phyloP scores from a whole-genome alignment of 30 jellyfish, hydroid and myxozoan species.

The Pseudorhiza aurosa region DNA sequence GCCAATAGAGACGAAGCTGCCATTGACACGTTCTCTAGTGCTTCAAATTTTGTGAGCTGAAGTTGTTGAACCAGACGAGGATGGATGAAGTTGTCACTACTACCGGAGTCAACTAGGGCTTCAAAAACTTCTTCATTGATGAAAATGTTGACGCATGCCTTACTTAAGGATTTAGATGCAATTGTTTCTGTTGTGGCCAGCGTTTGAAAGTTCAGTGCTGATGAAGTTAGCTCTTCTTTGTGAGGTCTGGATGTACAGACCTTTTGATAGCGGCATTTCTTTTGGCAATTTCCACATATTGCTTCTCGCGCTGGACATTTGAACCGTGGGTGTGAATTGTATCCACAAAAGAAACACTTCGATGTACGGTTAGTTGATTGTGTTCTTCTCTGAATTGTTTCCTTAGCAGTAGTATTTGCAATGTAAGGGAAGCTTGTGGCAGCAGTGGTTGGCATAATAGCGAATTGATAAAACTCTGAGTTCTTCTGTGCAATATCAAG shows the following conservation, averaged over 20 bases:
- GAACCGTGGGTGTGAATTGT: slow-evolving; percentile 22
- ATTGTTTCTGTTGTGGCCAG: slow-evolving; percentile 24
- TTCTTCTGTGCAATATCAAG: slow-evolving; percentile 62
- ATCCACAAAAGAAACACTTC: slow-evolving; percentile 53
- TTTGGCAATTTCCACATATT: slow-evolving; percentile 52
- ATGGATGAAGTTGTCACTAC: slow-evolving; percentile 47
- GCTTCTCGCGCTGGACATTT: slow-evolving; percentile 71
- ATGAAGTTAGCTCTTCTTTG: slow-evolving; percentile 39
- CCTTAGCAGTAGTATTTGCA: background rate
- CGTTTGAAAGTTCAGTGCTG: slow-evolving; percentile 23
- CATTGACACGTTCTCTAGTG: slow-evolving; percentile 41
- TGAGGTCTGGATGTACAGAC: slow-evolving; percentile 37
- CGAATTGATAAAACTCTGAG: slow-evolving; percentile 31
- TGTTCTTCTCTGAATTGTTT: background rate
- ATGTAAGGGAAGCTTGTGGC: background rate
- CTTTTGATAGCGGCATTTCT: slow-evolving; percentile 47
- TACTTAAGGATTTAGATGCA: too few species aligned
- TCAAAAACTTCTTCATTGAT: slow-evolving; percentile 25
- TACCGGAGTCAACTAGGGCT: slow-evolving; percentile 62
- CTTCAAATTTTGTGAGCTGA: background rate
- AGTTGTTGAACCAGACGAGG: slow-evolving; percentile 29
- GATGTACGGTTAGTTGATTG: slow-evolving; percentile 10
- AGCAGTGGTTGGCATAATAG: slow-evolving; percentile 18
- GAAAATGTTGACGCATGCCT: slow-evolving; percentile 10
- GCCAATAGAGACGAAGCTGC: slow-evolving; percentile 58